A percentile compares a stretch with the other conserved stretches of the same genome.
phyloP scores from a whole-genome alignment of 2,113 vertebrate species.

The Stegostoma tigrinum region DNA sequence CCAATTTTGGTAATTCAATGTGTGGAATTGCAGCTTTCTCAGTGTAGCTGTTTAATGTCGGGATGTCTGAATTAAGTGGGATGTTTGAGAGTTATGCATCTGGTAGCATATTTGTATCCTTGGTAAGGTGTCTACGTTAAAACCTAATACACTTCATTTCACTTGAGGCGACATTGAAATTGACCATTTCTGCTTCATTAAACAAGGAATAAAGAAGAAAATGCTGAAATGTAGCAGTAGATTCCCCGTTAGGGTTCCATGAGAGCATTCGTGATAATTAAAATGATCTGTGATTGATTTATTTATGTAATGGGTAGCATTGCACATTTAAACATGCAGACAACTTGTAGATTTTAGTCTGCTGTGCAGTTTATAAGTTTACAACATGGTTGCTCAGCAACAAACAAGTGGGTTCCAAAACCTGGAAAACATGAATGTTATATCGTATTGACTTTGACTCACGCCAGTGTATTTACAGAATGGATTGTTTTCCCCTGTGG shows the following conservation, averaged over 20 bases:
- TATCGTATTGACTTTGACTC: not conserved
- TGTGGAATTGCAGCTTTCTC: not conserved
- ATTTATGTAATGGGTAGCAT: not conserved
- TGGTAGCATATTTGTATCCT: not conserved
- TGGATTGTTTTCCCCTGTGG: not conserved
- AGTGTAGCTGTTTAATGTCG: not conserved
- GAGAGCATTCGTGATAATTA: not conserved
- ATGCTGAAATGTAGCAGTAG: not conserved
- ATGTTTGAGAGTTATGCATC: not conserved
- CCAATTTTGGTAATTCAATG: not conserved
- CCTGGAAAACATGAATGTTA: not conserved
- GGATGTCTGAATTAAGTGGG: not conserved
- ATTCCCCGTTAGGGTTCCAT: not conserved
- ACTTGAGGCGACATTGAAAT: not conserved
- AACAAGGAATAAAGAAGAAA: not conserved
- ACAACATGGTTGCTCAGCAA: conserved; percentile 10
- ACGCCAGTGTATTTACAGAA: not conserved
- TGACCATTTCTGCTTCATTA: not conserved
- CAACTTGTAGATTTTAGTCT: not conserved
- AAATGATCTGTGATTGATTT: conserved; percentile 11
- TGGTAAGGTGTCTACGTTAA: not conserved
- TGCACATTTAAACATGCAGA: not conserved
- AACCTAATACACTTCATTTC: not conserved
- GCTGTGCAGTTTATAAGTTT: not conserved
- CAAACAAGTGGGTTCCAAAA: conserved; percentile 14